Evolutionary conservation across 1,140 invertebrate genomes (phyloP), one percentile per base, ranked within the genome.

Genomic region (Melitaea cinxia): DNA sequence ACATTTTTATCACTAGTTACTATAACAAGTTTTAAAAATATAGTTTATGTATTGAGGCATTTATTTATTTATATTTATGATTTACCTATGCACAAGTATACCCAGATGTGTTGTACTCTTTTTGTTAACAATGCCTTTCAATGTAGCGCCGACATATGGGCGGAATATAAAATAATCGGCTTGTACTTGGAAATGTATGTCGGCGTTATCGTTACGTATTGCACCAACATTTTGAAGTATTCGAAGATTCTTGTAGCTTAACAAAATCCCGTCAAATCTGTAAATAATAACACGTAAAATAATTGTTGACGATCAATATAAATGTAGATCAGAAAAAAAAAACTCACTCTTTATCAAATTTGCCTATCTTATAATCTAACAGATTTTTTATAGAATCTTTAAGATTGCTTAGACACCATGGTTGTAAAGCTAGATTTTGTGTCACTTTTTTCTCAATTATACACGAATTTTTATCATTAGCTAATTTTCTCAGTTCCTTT

Each of bases 141-240:
- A 68, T 17, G 69, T 87, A 24, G 88, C 88, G 7, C 91, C 91
- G n/a, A 90, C 80, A 72, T 81, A 71, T 7, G 91, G 91, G 15
- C 78, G 78, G 78, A 95, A 95, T 62, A 94, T 82, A 82, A 93
- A 94, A 82, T 94, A 94, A 70, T 94, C 93, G 30, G 92, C 93
- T 86, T 93, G 89, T 12, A 94, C 89, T 83, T 94, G 92, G 39
- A 94, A 78, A 70, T 94, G 92, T 68, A 94, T 92, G 61, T 92
- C 93, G 63, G 85, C 90, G 68, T 89, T 91, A 62, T 94, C 93
- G 69, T 92, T 89, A 45, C 92, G 78, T 62, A 93, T 92, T 17
- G 85, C 76, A 62, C 92, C 92, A 12, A 92, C 60, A 60, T 92
- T 80, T 60, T 91, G 91, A 17, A 94, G 70, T 14, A 95, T 69